Evolutionary conservation across 2,888 invertebrate genomes (phyloP).

Genomic region (Dryocosmus kuriphilus): DNA sequence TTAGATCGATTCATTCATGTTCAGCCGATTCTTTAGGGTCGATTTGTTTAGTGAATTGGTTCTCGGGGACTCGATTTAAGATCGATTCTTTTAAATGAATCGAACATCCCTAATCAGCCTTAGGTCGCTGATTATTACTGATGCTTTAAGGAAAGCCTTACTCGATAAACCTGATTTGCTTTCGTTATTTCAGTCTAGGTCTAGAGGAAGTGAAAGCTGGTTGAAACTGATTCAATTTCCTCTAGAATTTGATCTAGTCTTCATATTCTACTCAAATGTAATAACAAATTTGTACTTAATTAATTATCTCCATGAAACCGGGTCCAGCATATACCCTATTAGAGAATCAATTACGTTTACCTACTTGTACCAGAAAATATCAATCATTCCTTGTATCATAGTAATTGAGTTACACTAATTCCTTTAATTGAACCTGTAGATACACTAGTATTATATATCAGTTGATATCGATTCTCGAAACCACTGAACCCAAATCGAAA

Average conservation of each 20-base stretch:
- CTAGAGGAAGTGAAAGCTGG: slow-evolving; percentile 15
- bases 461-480: not conserved
- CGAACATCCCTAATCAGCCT: slow-evolving; percentile 59
- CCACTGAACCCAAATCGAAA: not conserved
- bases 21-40: too few species aligned
- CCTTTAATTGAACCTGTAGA: too few species aligned
- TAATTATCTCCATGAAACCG: not conserved
- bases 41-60: too few species aligned
- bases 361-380: not conserved
- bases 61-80: too few species aligned
- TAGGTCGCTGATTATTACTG: slow-evolving; percentile 54
- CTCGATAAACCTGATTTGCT: slow-evolving; percentile 11
- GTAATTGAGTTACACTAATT: too few species aligned
- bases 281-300: slow-evolving; percentile 5
- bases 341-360: slow-evolving; percentile 13
- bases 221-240: slow-evolving; percentile 17
- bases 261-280: not conserved
- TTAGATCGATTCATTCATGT: too few species aligned
- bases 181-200: slow-evolving; percentile 10
- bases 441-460: too few species aligned
- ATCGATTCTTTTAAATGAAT: too few species aligned
- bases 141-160: slow-evolving; percentile 2
- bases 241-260: slow-evolving; percentile 3
- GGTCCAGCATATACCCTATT: not conserved
- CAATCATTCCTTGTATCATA: not conserved